Evolutionary conservation across 2,888 invertebrate genomes (phyloP).

Genomic region (Agriopis leucophaearia): DNA sequence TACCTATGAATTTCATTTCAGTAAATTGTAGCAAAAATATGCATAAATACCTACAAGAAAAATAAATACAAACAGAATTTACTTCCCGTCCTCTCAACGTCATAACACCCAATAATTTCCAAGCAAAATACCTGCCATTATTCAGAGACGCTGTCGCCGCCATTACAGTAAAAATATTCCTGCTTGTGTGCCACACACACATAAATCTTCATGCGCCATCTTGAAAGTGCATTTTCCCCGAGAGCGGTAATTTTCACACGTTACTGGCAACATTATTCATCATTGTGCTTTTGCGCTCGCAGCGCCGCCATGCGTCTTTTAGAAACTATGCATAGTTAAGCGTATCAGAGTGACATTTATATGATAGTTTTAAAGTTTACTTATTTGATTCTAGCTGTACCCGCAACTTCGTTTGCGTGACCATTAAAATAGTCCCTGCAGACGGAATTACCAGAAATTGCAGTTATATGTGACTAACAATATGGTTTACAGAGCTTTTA

Average conservation of each 20-base stretch:
- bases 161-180: slow-evolving; percentile 50
- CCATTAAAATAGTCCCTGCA: too few species aligned
- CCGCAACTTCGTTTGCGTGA: too few species aligned
- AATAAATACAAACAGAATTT: slow-evolving; percentile 2
- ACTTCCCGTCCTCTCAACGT: slow-evolving; percentile 5
- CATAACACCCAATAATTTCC: slow-evolving; percentile 42
- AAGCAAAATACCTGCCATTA: slow-evolving; percentile 43
- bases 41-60: background rate
- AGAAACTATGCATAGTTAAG: slow-evolving; percentile 33
- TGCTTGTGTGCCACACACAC: slow-evolving; percentile 37
- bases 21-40: background rate
- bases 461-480: too few species aligned
- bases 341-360: background rate
- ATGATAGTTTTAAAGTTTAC: background rate
- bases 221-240: slow-evolving; percentile 64
- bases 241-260: slow-evolving; percentile 55
- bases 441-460: too few species aligned
- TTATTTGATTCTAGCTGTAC: too few species aligned
- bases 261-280: slow-evolving; percentile 62
- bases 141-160: slow-evolving; percentile 46
- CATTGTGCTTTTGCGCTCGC: slow-evolving; percentile 50
- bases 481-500: too few species aligned
- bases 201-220: slow-evolving; percentile 63
- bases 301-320: slow-evolving; percentile 50
- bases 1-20: background rate